A percentile compares a stretch with the other conserved stretches of the same genome.
These are phyloP conservation scores for Phyllotis vaccarum DNA, from an alignment of 2,797 vertebrate species.

Conservation along the genomic window DNA sequence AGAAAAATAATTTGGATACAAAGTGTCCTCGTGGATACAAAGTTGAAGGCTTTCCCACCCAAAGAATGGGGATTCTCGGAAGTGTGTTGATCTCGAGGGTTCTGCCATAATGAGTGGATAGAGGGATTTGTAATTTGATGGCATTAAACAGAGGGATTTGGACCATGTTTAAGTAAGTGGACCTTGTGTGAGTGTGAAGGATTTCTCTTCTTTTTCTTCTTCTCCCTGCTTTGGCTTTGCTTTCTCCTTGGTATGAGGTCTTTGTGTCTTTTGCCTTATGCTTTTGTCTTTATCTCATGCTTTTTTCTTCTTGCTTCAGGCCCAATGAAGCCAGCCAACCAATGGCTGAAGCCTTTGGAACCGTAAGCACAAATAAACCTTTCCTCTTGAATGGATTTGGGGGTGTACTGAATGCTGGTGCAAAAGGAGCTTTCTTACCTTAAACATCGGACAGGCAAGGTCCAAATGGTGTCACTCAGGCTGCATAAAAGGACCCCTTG, in stretches of 20 bases:
- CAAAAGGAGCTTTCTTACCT: neutral
- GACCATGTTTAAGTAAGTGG: neutral
- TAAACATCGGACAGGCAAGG: neutral
- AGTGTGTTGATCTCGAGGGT: neutral
- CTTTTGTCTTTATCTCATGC: neutral
- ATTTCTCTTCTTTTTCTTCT: neutral
- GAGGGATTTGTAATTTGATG: no score
- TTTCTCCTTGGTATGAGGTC: neutral
- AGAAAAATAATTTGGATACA: neutral
- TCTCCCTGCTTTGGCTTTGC: neutral
- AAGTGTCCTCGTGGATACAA: neutral
- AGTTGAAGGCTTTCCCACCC: neutral
- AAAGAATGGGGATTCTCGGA: neutral
- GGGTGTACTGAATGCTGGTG: neutral
- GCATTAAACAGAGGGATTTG: neutral
- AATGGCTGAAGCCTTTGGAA: neutral
- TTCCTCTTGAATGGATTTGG: neutral
- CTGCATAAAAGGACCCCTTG: neutral
- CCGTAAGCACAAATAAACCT: neutral
- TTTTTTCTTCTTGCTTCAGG: neutral
- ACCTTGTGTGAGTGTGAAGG: neutral
- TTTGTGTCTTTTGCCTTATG: neutral
- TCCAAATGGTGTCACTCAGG: neutral
- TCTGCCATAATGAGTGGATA: neutral
- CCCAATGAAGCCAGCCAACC: neutral